Evolutionary conservation across 2,888 invertebrate species (phyloP).

Genomic region (Drosophila colorata): DNA sequence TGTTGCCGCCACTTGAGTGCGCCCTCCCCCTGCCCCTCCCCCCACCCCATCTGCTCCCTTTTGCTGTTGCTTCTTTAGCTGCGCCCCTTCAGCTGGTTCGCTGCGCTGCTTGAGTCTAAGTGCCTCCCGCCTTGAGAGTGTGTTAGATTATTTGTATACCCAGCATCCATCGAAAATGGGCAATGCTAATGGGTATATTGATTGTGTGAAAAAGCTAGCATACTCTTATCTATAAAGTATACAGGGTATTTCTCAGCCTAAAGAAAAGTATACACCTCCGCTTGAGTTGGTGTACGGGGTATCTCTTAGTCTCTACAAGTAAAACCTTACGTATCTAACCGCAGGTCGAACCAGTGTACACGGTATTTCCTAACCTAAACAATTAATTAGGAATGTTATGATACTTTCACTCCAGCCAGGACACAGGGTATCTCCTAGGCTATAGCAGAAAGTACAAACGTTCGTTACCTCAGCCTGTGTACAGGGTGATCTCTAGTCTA

Average conservation of each 20-base stretch:
- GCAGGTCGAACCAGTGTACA: too few species aligned
- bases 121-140: conserved; percentile 58
- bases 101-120: conserved; percentile 54
- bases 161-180: neutral
- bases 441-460: too few species aligned
- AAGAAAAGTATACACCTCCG: too few species aligned
- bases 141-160: conserved; percentile 66
- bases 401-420: too few species aligned
- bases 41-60: neutral
- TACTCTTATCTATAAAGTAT: too few species aligned
- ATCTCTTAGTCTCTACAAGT: too few species aligned
- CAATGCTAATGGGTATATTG: neutral
- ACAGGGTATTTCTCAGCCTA: neutral
- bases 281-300: too few species aligned
- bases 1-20: conserved; percentile 67
- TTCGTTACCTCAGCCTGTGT: too few species aligned
- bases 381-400: too few species aligned
- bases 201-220: neutral
- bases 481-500: too few species aligned
- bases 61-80: conserved; percentile 9
- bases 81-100: conserved; percentile 10
- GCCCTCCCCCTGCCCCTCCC: conserved; percentile 3
- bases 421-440: neutral
- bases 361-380: too few species aligned
- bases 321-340: too few species aligned